Conservation (phyloP, 2,888 invertebrate genomes). For the Leptinotarsa juncta region DNA sequence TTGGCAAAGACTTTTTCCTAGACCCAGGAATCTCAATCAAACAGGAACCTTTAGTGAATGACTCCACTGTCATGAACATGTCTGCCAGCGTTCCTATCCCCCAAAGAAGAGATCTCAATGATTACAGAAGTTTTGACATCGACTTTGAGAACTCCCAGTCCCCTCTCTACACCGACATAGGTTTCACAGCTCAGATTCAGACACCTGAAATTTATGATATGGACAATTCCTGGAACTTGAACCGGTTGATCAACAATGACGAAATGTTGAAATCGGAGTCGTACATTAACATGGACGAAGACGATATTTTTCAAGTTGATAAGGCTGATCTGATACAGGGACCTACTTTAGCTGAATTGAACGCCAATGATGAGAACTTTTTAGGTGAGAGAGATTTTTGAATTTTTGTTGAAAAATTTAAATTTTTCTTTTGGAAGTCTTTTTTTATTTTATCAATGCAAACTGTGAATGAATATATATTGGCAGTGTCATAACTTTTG, state of each 20-base stretch:
- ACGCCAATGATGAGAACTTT: constrained; percentile 86
- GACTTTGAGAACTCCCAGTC: constrained; percentile 71
- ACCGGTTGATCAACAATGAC: constrained; percentile 57
- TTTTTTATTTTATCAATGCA: too few relatives aligned
- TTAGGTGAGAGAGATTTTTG: constrained; percentile 66
- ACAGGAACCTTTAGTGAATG: constrained; percentile 70
- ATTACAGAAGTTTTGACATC: constrained; percentile 68
- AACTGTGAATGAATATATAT: too few relatives aligned
- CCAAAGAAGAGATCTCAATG: constrained; percentile 66
- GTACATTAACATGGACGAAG: constrained; percentile 83
- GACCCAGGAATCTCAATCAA: constrained; percentile 74
- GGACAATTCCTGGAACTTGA: constrained; percentile 65
- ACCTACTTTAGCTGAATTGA: constrained; percentile 86
- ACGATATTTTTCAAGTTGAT: constrained; percentile 90
- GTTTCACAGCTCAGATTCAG: constrained; percentile 59
- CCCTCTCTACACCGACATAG: constrained; percentile 67
- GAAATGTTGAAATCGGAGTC: constrained; percentile 69
- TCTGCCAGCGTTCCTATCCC: constrained; percentile 77
- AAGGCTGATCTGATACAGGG: constrained; percentile 86
- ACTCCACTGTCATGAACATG: constrained; percentile 65
- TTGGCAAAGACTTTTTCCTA: constrained; percentile 73
- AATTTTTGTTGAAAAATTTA: too few relatives aligned
- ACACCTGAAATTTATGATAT: constrained; percentile 64
- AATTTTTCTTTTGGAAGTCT: too few relatives aligned
- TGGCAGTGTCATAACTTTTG: too few relatives aligned